Evolutionary conservation across 2,113 vertebrate species (phyloP), one percentile per base, ranked within the genome.

Genomic region (Clarias magur): DNA sequence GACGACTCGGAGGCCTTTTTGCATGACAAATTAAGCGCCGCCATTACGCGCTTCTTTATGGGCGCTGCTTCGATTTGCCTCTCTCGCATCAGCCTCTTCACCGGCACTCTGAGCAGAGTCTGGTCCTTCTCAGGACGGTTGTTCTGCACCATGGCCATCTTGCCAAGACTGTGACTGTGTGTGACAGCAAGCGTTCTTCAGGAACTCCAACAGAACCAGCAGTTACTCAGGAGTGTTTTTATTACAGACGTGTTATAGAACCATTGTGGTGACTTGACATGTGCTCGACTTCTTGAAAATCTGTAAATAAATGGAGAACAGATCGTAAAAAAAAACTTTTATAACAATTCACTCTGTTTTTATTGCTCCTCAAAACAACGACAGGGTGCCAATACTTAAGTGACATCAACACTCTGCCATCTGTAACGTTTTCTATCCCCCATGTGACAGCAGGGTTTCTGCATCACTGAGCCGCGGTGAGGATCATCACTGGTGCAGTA

Each of bases 31-130:
- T 94, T 94, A 83, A 93, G 91, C 81, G 96, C 95, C 17, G 94
- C 95, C 94, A 96, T 95, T 83, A 94, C 88, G 17, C 92, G 91
- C 95, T 97, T 92, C 95, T 97, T 92, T 93, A 92, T 87, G 0
- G 96, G 96, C 75, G 96, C 57, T 12, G 67, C 95, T 54, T 92
- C 95, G 90, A 81, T 91, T 93, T 91, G 96, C 93, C 89, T 96
- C 93, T 88, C 91, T 92, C 86, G 94, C 91, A 85, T 87, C 88
- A 92, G 88, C 90, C 95, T 95, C 75, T 95, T 95, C 89, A 91
- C 62, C 25, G 88, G 83, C 0, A 84, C 88, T 87, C 84, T 89
- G 30, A 86, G 85, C 38, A 88, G 65, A 7, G 85, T 25, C 80
- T 60, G 87, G 27, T 90, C 89, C 83, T 87, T 89, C 60, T 86